Conservation (phyloP, 2,797 vertebrate species). For the Babyrousa celebensis region DNA sequence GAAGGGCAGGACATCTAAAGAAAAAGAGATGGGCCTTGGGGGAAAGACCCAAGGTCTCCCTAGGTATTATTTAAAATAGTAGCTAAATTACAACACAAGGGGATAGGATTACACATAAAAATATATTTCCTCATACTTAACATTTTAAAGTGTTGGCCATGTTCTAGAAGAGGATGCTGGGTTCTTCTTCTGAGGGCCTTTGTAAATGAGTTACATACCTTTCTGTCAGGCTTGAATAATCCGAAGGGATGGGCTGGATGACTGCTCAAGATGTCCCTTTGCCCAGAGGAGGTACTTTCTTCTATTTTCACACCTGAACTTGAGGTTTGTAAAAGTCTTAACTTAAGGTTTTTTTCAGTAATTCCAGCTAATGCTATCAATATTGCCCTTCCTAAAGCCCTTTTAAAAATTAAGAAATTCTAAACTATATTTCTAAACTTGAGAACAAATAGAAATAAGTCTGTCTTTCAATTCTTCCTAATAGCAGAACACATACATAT, state of each 20-base stretch:
- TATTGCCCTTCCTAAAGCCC: neutral
- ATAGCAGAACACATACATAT: slow-evolving; percentile 37
- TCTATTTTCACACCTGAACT: slow-evolving; percentile 35
- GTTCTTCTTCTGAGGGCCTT: neutral
- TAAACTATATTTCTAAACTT: slow-evolving; percentile 20
- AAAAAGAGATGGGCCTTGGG: neutral
- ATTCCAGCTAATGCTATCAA: neutral
- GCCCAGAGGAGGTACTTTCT: neutral
- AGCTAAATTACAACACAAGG: slow-evolving; percentile 23
- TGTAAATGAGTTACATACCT: slow-evolving; percentile 20
- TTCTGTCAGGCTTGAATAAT: slow-evolving; percentile 6
- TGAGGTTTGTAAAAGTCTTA: slow-evolving; percentile 4
- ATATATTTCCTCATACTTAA: slow-evolving; percentile 13
- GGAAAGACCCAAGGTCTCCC: neutral
- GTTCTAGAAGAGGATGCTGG: slow-evolving; percentile 1
- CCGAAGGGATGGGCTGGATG: neutral
- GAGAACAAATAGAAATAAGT: neutral
- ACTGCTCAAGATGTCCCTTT: slow-evolving; percentile 16
- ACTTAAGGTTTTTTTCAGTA: slow-evolving; percentile 36
- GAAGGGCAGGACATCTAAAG: neutral
- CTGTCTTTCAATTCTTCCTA: slow-evolving; percentile 14
- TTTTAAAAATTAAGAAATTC: slow-evolving; percentile 37
- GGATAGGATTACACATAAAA: neutral
- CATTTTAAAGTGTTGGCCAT: neutral
- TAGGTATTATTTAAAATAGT: neutral